Evolutionary conservation across 2,113 vertebrate genomes (phyloP).

Genomic region (Sylvilagus bachmani): DNA sequence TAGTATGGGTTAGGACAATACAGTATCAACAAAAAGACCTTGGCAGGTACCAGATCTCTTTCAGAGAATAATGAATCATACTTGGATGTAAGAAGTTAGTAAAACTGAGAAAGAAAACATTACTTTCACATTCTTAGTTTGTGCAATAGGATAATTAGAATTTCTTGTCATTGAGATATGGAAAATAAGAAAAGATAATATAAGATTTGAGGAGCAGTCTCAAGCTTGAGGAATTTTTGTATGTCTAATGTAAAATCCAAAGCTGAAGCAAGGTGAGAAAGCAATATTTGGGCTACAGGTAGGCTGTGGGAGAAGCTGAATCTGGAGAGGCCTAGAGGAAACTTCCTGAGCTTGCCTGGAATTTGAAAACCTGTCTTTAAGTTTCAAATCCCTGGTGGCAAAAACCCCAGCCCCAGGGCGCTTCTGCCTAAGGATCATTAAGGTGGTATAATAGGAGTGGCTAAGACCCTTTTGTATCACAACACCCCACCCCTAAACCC

Average conservation of each 20-base stretch:
- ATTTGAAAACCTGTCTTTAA: too few relatives aligned
- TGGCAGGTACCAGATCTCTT: neutral
- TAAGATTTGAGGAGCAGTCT: neutral
- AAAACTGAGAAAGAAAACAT: neutral
- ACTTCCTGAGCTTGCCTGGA: too few relatives aligned
- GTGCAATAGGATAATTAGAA: neutral
- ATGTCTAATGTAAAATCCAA: neutral
- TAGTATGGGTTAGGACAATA: neutral
- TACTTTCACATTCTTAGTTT: neutral
- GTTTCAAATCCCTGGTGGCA: too few relatives aligned
- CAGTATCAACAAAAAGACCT: neutral
- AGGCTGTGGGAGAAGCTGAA: too few relatives aligned
- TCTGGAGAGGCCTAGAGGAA: too few relatives aligned
- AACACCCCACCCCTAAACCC: too few relatives aligned
- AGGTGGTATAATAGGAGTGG: too few relatives aligned
- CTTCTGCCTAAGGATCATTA: too few relatives aligned
- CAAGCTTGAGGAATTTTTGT: neutral
- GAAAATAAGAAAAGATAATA: slow-evolving; percentile 1
- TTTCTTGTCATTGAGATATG: neutral
- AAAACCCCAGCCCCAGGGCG: too few relatives aligned
- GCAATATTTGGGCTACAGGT: neutral
- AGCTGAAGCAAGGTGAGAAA: neutral
- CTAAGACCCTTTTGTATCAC: too few relatives aligned
- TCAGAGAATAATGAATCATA: neutral
- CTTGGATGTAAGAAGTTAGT: neutral